phyloP scores from a whole-genome alignment of 2,888 invertebrate species.

The Limnephilus marmoratus region DNA sequence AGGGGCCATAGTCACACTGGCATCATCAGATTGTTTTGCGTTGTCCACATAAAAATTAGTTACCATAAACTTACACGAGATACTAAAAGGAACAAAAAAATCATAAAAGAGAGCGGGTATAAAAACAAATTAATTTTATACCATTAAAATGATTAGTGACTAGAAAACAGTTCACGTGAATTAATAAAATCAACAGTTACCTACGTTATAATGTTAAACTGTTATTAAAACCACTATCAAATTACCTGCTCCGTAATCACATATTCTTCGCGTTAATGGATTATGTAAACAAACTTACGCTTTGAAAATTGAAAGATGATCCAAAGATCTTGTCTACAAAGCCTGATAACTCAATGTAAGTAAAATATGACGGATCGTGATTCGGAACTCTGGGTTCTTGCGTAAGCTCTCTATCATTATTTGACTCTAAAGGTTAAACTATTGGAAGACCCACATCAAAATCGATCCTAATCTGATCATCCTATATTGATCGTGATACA shows the following conservation, averaged over 20 bases:
- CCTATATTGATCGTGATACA: conserved; percentile 29
- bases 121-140: not conserved
- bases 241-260: too few species aligned
- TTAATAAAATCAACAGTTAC: not conserved
- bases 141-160: not conserved
- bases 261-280: not conserved
- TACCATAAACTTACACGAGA: not conserved
- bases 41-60: not conserved
- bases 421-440: conserved; percentile 39
- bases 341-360: not conserved
- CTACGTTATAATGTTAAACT: not conserved
- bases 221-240: not conserved
- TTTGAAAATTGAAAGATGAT: not conserved
- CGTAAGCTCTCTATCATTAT: conserved; percentile 39
- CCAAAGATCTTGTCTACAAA: not conserved
- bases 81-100: not conserved
- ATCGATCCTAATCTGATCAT: conserved; percentile 43
- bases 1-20: too few species aligned
- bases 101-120: too few species aligned
- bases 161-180: not conserved
- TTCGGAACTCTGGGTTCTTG: not conserved
- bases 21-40: too few species aligned
- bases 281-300: conserved; percentile 14
- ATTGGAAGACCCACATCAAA: conserved; percentile 35
- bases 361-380: not conserved